Conservation (phyloP, 2,797 vertebrate genomes). For the Melanotaenia boesemani region DNA sequence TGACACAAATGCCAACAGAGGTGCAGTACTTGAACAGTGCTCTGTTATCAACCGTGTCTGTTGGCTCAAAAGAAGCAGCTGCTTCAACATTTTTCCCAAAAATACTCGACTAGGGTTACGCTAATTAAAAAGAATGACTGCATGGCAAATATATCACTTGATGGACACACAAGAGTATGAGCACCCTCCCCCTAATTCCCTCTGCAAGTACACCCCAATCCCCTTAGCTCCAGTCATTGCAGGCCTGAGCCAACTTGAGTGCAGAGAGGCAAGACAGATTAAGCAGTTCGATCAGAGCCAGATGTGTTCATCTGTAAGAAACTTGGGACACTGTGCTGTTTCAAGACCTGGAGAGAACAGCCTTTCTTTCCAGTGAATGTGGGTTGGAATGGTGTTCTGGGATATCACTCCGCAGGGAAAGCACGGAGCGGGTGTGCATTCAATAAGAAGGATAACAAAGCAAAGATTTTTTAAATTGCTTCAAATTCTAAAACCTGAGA, state of each 20-base stretch:
- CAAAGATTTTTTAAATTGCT: not conserved
- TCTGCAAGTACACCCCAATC: conserved; percentile 25
- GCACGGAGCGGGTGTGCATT: conserved; percentile 17
- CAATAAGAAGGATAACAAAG: conserved; percentile 10
- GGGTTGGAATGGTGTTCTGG: conserved; percentile 35
- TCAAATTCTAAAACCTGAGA: conserved; percentile 13
- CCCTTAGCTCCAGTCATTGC: conserved; percentile 16
- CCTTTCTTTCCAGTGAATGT: conserved; percentile 40
- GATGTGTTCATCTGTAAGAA: conserved; percentile 69
- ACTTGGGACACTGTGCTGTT: conserved; percentile 48
- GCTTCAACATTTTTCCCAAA: conserved; percentile 52
- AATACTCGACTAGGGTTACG: conserved; percentile 37
- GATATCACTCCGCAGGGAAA: conserved; percentile 22
- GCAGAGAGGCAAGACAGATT: conserved; percentile 28
- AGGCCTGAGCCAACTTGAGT: conserved; percentile 32
- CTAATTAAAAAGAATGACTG: conserved; percentile 31
- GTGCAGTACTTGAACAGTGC: conserved; percentile 29
- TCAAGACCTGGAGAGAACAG: conserved; percentile 36
- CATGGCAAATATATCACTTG: conserved; percentile 31
- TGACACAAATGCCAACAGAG: conserved; percentile 45
- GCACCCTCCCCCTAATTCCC: conserved; percentile 26
- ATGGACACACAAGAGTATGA: conserved; percentile 31
- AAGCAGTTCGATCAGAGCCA: conserved; percentile 69
- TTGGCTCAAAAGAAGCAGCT: conserved; percentile 40
- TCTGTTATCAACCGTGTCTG: conserved; percentile 23